phyloP scores from a whole-genome alignment of 2,113 vertebrate genomes.

The Calidris pugnax region DNA sequence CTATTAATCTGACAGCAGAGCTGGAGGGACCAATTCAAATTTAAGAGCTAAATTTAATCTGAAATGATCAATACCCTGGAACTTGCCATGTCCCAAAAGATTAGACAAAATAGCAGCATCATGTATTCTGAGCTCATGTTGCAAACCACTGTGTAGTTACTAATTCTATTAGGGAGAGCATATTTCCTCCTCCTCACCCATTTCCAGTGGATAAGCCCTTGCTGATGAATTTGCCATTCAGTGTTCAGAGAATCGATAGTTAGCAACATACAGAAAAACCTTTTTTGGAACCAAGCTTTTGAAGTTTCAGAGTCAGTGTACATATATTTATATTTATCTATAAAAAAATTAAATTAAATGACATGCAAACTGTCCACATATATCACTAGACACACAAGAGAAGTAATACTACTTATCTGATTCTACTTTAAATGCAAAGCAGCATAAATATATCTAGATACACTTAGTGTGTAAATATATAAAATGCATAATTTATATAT shows the following conservation, averaged over 20 bases:
- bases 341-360: not conserved
- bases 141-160: not conserved
- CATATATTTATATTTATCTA: not conserved
- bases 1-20: conserved; percentile 55
- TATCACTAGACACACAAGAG: not conserved
- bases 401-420: not conserved
- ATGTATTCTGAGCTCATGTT: not conserved
- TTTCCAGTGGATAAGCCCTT: not conserved
- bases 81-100: conserved; percentile 49
- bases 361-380: not conserved
- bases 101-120: conserved; percentile 22
- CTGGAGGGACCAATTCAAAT: conserved; percentile 58
- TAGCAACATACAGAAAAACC: not conserved
- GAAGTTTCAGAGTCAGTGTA: not conserved
- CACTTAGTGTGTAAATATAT: not conserved
- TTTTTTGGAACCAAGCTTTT: not conserved
- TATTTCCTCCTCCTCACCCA: not conserved
- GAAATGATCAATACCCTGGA: conserved; percentile 68
- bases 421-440: not conserved
- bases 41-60: conserved; percentile 56
- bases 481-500: not conserved
- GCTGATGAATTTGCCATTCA: not conserved
- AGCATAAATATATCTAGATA: not conserved
- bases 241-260: not conserved
- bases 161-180: not conserved